These are phyloP conservation scores for Camptogramma bilineatum DNA, from an alignment of 2,888 invertebrate genomes.

Conservation along the genomic window DNA sequence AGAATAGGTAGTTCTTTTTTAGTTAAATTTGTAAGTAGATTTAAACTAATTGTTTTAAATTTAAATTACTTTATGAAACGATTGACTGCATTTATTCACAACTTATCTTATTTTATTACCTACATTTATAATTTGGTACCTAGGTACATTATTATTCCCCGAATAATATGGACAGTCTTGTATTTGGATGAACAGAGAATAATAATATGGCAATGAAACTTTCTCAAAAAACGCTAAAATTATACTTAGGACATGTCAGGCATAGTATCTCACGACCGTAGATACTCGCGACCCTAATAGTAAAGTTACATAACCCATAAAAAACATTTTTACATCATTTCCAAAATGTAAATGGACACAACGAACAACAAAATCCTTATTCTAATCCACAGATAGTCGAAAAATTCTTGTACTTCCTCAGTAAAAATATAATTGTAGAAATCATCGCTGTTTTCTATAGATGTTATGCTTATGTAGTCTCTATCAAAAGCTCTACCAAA, in stretches of 20 bases:
- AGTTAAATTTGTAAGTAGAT: too few relatives aligned
- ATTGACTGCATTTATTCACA: neutral
- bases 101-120: neutral
- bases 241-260: constrained; percentile 2
- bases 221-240: constrained; percentile 2
- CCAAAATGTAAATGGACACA: constrained; percentile 76
- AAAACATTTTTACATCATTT: constrained; percentile 68
- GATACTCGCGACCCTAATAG: constrained; percentile 15
- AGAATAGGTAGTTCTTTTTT: too few relatives aligned
- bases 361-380: constrained; percentile 68
- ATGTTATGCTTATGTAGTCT: constrained; percentile 51
- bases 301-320: constrained; percentile 3
- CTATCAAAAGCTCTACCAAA: constrained; percentile 61
- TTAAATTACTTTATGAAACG: neutral
- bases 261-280: constrained; percentile 18
- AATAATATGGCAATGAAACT: constrained; percentile 8
- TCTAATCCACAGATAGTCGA: constrained; percentile 78
- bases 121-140: neutral
- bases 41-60: too few relatives aligned
- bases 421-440: constrained; percentile 61
- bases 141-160: neutral
- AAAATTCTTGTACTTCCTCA: constrained; percentile 67
- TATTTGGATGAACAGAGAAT: constrained; percentile 5
- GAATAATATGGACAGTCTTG: constrained; percentile 17
- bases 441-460: constrained; percentile 40